These are phyloP conservation scores for Archaeoteleia sp. DNA, from an alignment of 2,888 invertebrate genomes.

Conservation along the genomic window DNA sequence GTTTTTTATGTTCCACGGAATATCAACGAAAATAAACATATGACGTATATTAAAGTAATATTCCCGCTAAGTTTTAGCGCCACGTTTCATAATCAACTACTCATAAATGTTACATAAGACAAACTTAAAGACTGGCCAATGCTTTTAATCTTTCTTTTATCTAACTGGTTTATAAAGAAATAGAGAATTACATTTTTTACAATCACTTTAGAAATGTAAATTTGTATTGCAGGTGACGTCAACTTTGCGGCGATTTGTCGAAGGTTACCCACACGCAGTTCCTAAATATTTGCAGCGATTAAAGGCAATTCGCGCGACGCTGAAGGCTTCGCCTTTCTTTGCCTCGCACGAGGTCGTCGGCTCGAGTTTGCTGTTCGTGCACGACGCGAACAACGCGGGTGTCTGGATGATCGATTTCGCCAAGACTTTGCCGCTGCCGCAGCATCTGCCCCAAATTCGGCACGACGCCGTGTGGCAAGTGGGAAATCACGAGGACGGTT, in stretches of 20 bases:
- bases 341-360: constrained; percentile 94
- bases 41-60: too few species aligned
- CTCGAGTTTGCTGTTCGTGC: constrained; percentile 95
- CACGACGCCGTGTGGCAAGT: constrained; percentile 93
- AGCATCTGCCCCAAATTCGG: constrained; percentile 80
- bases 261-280: constrained; percentile 85
- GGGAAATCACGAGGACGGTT: constrained; percentile 97
- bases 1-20: too few species aligned
- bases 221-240: constrained; percentile 78
- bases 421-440: constrained; percentile 90
- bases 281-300: constrained; percentile 89
- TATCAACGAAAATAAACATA: too few species aligned
- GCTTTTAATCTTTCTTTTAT: too few species aligned
- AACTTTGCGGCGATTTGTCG: constrained; percentile 88
- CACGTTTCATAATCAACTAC: too few species aligned
- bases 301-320: constrained; percentile 87
- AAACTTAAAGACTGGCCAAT: too few species aligned
- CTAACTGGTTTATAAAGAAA: too few species aligned
- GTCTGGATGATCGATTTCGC: constrained; percentile 99
- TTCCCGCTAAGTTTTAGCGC: too few species aligned
- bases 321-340: constrained; percentile 93
- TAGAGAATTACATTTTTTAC: too few species aligned
- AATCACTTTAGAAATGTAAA: too few species aligned
- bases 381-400: constrained; percentile 90
- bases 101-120: too few species aligned